Base-by-base conservation (phyloP, 1,140 invertebrate genomes). In the Tetramorium parvispinum region DNA sequence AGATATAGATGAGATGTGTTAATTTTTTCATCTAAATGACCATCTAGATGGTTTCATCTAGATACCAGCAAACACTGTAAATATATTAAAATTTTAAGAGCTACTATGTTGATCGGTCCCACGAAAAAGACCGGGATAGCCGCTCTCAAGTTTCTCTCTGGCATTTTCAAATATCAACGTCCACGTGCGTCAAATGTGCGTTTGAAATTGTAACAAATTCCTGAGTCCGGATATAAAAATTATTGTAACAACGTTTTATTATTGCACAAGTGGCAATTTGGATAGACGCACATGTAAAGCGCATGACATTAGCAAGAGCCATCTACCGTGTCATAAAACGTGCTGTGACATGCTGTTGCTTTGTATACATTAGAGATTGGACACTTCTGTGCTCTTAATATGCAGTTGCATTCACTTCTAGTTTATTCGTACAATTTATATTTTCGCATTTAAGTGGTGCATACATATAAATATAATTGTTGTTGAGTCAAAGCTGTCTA, bases 361-460 rank as follows among this genome's bases (percentile, higher is more conserved):
- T 6, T 53, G 27, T 18, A 27, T 27, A 51, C 7, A n/a, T 68
- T 18, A 5, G 32, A 32, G 4, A 32, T 32, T 32, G 32, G 10
- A 57, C 3, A 32, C 13, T 57, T 3, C 16, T 49, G n/a, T 46
- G 2, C 8, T 40, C 8, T 59, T 37, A 10, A 32, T 10, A n/a
- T 24, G 32, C 27, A 59, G 24, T 63, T 81, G 16, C 79, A 49
- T 81, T 77, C 53, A 57, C 83, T 86, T 59, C 3, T 43, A 77
- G 24, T 77, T 59, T 27, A 73, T 21, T 87, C 10, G 7, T 40
- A 71, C 24, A 32, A 27, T 43, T 21, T 70, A 21, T 32, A 49
- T 37, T n/a, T 49, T 46, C 32, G 16, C 24, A 43, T 51, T 18
- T 57, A 66, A 46, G 0, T 59, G 11, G 85, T 18, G 49, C 21